phyloP scores from a whole-genome alignment of 2,113 vertebrate species.

The Crotalus helleri region DNA sequence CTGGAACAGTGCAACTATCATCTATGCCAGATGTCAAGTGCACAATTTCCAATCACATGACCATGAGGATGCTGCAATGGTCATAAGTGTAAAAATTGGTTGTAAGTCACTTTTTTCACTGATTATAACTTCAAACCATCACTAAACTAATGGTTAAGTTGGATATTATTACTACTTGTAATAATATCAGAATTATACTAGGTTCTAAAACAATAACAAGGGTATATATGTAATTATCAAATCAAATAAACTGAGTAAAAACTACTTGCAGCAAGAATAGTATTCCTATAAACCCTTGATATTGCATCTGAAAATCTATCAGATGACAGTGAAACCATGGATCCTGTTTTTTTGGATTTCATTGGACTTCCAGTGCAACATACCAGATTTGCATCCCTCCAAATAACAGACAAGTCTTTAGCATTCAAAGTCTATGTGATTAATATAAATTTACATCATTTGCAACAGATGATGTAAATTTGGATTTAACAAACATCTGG shows the following conservation, averaged over 20 bases:
- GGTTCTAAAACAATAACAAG: neutral
- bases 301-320: neutral
- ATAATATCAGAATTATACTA: neutral
- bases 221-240: neutral
- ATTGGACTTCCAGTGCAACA: neutral
- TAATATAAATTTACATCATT: neutral
- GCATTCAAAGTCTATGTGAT: neutral
- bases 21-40: neutral
- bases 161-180: neutral
- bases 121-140: neutral
- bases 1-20: neutral
- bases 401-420: neutral
- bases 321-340: neutral
- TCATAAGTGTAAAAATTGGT: neutral
- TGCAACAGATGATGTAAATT: neutral
- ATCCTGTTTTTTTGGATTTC: neutral
- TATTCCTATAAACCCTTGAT: neutral
- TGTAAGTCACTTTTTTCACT: neutral
- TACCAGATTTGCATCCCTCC: neutral
- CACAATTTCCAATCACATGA: neutral
- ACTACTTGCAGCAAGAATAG: neutral
- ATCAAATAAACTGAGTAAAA: neutral
- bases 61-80: neutral
- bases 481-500: neutral
- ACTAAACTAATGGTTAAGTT: neutral